Conservation (phyloP, 2,888 invertebrate genomes). For the Melinaea marsaeus region DNA sequence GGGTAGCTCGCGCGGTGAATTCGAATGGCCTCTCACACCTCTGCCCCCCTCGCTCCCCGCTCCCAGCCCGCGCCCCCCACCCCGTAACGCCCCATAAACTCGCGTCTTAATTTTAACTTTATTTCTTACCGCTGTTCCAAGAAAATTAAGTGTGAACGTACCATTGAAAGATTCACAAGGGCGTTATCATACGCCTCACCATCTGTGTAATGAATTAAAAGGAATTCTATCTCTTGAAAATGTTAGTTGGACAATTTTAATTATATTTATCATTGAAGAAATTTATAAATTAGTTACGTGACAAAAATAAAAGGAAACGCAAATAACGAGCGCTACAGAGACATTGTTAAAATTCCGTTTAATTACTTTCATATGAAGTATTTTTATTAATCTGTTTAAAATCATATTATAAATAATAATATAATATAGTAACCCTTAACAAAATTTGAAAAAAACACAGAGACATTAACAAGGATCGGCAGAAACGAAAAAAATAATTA, state of each 20-base stretch:
- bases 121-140: conserved; percentile 74
- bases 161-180: conserved; percentile 60
- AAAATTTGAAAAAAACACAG: conserved; percentile 9
- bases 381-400: too few relatives aligned
- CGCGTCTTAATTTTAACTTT: conserved; percentile 78
- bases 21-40: conserved; percentile 69
- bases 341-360: too few relatives aligned
- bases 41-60: conserved; percentile 44
- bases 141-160: conserved; percentile 76
- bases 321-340: too few relatives aligned
- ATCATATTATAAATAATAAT: not conserved
- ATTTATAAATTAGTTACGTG: too few relatives aligned
- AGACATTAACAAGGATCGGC: conserved; percentile 17
- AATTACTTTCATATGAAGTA: too few relatives aligned
- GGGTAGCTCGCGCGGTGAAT: conserved; percentile 74
- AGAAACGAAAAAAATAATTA: conserved; percentile 25
- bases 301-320: not conserved
- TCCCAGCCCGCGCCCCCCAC: conserved; percentile 58
- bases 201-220: conserved; percentile 18
- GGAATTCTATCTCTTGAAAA: conserved; percentile 1
- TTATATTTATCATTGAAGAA: too few relatives aligned
- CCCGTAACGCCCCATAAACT: conserved; percentile 76
- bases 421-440: not conserved
- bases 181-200: conserved; percentile 44
- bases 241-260: too few relatives aligned